A percentile compares a stretch with the other conserved stretches of the same genome.
These are phyloP conservation scores for Neoseiulus cucumeris DNA, from an alignment of 1,140 invertebrate species.

Conservation along the genomic window DNA sequence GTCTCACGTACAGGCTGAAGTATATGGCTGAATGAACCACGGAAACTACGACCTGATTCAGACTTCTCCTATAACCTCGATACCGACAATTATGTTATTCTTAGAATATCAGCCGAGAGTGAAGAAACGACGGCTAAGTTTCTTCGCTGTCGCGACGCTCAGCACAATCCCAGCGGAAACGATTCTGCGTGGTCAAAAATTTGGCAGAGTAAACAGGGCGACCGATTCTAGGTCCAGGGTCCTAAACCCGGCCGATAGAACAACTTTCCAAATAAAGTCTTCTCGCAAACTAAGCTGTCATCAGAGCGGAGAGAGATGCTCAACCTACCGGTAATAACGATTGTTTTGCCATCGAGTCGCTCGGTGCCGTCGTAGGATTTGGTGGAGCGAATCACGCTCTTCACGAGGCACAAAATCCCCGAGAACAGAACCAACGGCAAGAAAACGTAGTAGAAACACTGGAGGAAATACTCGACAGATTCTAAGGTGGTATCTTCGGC, in stretches of 20 bases:
- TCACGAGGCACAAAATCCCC: slow-evolving; percentile 16
- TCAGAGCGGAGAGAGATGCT: too few species aligned
- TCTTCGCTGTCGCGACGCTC: too few species aligned
- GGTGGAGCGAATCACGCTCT: slow-evolving; percentile 17
- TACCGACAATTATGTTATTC: neutral
- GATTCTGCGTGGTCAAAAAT: too few species aligned
- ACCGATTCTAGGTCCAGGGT: too few species aligned
- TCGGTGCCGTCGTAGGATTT: slow-evolving; percentile 17
- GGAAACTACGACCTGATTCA: neutral
- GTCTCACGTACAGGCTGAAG: neutral
- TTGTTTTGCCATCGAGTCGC: slow-evolving; percentile 19
- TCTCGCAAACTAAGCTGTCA: too few species aligned
- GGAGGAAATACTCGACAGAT: neutral
- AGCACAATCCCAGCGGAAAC: too few species aligned
- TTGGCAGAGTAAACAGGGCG: too few species aligned
- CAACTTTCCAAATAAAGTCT: too few species aligned
- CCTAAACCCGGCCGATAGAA: too few species aligned
- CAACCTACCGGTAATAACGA: slow-evolving; percentile 18
- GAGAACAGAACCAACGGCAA: slow-evolving; percentile 18
- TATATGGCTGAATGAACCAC: neutral
- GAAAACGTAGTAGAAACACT: slow-evolving; percentile 12
- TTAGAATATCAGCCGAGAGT: too few species aligned
- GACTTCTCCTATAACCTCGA: neutral
- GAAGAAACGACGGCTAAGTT: too few species aligned
- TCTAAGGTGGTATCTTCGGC: neutral